Base-by-base conservation (phyloP, 2,113 vertebrate species). In the Phrynocephalus versicolor region DNA sequence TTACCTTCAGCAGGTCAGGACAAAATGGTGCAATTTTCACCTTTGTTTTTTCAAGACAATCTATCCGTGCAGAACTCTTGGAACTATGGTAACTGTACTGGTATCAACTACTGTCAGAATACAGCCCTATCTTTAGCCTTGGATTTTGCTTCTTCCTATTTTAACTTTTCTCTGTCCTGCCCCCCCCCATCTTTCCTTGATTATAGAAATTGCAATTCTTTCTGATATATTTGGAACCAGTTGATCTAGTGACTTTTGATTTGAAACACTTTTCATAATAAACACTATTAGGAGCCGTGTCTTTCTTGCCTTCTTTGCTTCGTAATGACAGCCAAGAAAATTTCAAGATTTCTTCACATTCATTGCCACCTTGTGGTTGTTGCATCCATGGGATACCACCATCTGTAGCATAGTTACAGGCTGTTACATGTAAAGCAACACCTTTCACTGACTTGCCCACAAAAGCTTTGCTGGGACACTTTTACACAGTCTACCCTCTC, bases 191-290 rank as follows among this genome's bases (percentile, higher is more conserved):
- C 92, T 96, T 93, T 82, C 74, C 88, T 90, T 94, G 94, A 27
- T 67, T 90, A 93, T 89, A 94, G 77, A 76, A 89, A 88, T 87
- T 90, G 92, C 89, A 93, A 93, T 92, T 95, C 88, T 84, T 95
- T 89, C 88, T 94, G 91, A 92, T 92, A 92, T 94, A 84, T 94
- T 92, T 95, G 93, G 93, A 96, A 94, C 74, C 84, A 95, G 60
- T 94, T 80, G 88, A 89, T 94, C 91, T 94, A 94, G 95, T 95
- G 87, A 90, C 92, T 95, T 96, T 96, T 94, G 92, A 94, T 95
- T 96, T 95, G 93, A 91, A 93, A 95, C 93, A 95, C 90, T 96
- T 51, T 97, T 96, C 95, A 95, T 96, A 97, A 97, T 97, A 96
- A 97, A 97, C 89, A 87, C 84, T 95, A 94, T 95, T 94, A 93